Evolutionary conservation across 2,888 invertebrate genomes (phyloP), one percentile per base, ranked within the genome.

Genomic region (Drosophila recens): DNA sequence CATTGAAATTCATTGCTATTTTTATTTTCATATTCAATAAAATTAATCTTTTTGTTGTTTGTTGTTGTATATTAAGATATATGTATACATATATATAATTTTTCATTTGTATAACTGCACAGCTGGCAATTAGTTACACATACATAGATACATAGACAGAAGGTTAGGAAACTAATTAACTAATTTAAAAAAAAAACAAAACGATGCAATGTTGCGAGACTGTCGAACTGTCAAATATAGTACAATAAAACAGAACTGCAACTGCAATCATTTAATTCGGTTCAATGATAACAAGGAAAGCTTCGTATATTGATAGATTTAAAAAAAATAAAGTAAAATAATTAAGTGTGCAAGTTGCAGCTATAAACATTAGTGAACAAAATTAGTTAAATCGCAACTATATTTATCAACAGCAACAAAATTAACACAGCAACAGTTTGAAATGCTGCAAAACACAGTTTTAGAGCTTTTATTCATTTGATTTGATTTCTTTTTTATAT

Each of bases 1-100:
- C 71, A 66, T 75, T 74, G 74, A 75, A 71, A 75, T 74, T 74
- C 71, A 74, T 74, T 70, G 75, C 74, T 71, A 75, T 62, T 66
- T 73, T 30, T 51, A 72, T 72, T 72, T 71, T 65, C 40, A 71
- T 74, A 73, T 72, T 73, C 57, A 73, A 58, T 73, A 49, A 72
- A 57, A 67, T 72, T 72, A 72, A 56, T 27, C 53, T 42, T 36
- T 20, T 43, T 56, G 27, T 67, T 54, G 53, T 66, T 52, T 54
- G 53, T 66, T 52, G 27, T 71, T 70, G 70, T 71, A 64, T 70
- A 70, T 53, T 61, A 70, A 49, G 58, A 65, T 69, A 66, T 72
- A 68, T 51, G 33, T 64, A 58, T 72, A 72, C 49, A 72, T 74
- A 70, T 75, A 64, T 74, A 17, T 34, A 45, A 43, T 43, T 34